Evolutionary conservation across 1,140 invertebrate genomes (phyloP).

Genomic region (Heliconius hewitsoni): DNA sequence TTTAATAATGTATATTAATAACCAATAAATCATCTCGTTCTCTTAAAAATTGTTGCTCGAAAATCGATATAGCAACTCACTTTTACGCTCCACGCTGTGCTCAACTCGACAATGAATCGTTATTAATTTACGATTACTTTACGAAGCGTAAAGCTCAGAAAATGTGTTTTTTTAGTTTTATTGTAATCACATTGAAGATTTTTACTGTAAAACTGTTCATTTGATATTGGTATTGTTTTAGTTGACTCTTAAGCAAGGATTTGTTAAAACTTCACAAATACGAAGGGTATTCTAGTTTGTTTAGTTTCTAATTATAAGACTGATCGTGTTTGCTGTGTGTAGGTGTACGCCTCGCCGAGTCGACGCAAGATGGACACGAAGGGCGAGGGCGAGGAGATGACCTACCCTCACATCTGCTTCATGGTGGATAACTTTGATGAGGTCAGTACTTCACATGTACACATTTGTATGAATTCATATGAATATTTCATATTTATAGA

Average conservation of each 20-base stretch:
- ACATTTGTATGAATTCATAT: too few relatives aligned
- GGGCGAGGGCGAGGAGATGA: slow-evolving; percentile 98
- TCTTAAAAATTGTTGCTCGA: background rate
- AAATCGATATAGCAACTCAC: background rate
- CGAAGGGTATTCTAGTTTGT: background rate
- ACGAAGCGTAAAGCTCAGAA: background rate
- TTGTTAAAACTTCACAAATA: background rate
- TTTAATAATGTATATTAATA: background rate
- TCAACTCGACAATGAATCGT: slow-evolving; percentile 1
- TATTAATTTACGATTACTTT: slow-evolving; percentile 8
- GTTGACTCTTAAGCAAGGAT: background rate
- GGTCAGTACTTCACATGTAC: slow-evolving; percentile 78
- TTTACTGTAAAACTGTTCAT: background rate
- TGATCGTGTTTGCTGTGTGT: slow-evolving; percentile 16
- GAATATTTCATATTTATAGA: too few relatives aligned
- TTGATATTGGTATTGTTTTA: background rate
- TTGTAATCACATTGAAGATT: background rate
- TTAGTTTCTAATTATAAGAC: background rate
- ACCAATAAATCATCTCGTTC: background rate
- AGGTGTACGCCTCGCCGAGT: slow-evolving; percentile 98
- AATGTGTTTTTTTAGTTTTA: background rate
- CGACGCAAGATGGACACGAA: slow-evolving; percentile 98
- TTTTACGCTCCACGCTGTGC: slow-evolving; percentile 1
- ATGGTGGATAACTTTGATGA: slow-evolving; percentile 99
- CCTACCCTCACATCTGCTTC: slow-evolving; percentile 99